A percentile compares a stretch with the other conserved stretches of the same genome.
phyloP scores from a whole-genome alignment of 2,113 vertebrate species.

The Pseudorhombus dupliciocellatus region DNA sequence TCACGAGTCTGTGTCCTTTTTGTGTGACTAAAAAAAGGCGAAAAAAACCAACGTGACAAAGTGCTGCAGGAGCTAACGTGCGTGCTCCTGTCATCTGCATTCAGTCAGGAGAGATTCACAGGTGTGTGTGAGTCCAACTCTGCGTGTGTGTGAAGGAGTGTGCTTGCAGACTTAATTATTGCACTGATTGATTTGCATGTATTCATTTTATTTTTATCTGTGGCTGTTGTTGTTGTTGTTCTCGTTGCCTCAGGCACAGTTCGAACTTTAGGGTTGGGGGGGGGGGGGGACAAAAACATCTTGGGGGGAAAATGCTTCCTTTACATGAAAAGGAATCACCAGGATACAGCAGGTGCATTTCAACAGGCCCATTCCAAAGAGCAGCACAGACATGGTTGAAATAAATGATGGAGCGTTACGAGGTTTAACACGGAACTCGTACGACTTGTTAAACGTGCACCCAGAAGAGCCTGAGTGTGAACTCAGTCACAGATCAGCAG shows the following conservation, averaged over 20 bases:
- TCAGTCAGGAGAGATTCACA: constrained; percentile 17
- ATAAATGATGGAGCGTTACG: too few species aligned
- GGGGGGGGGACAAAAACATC: too few species aligned
- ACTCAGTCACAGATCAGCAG: constrained; percentile 25
- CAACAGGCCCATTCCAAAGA: too few species aligned
- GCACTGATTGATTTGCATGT: not conserved
- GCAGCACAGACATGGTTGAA: too few species aligned
- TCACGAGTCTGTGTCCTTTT: not conserved
- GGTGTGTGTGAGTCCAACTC: constrained; percentile 21
- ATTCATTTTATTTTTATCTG: too few species aligned
- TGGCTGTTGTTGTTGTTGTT: too few species aligned
- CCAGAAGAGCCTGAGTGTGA: too few species aligned
- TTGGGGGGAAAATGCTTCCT: too few species aligned
- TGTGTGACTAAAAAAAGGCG: constrained; percentile 1
- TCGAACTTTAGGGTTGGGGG: not conserved
- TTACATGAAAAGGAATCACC: too few species aligned
- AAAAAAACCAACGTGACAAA: constrained; percentile 36
- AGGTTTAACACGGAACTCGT: too few species aligned
- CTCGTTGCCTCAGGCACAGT: not conserved
- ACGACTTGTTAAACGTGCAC: too few species aligned
- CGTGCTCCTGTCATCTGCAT: constrained; percentile 27
- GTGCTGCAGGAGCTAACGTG: constrained; percentile 33
- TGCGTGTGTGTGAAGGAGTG: not conserved
- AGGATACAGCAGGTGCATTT: too few species aligned
- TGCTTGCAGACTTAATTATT: not conserved